phyloP scores from a whole-genome alignment of 2,888 invertebrate species.

The Nomada ferruginata region DNA sequence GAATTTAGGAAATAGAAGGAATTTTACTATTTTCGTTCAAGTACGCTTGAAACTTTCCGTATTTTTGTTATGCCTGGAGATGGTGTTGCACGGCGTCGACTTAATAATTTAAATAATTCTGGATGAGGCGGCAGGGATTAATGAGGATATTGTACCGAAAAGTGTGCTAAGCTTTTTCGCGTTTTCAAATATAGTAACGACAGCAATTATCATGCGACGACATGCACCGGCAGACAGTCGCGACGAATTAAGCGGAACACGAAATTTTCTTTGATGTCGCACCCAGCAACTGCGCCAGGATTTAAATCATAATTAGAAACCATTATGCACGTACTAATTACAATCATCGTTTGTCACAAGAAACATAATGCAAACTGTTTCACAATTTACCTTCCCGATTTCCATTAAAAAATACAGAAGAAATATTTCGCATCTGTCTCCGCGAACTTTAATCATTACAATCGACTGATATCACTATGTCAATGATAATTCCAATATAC shows the following conservation, averaged over 20 bases:
- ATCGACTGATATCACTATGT: too few relatives aligned
- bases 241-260: constrained; percentile 35
- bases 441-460: too few relatives aligned
- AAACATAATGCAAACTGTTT: constrained; percentile 3
- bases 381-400: too few relatives aligned
- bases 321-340: constrained; percentile 27
- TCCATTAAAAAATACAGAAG: too few relatives aligned
- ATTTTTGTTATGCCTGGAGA: neutral
- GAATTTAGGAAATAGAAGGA: neutral
- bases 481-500: too few relatives aligned
- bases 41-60: neutral
- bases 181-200: constrained; percentile 48
- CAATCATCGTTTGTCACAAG: neutral
- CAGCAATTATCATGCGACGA: constrained; percentile 49
- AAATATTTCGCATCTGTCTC: too few relatives aligned
- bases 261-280: constrained; percentile 59
- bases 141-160: constrained; percentile 35
- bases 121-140: constrained; percentile 1
- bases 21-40: neutral
- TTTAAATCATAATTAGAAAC: constrained; percentile 48
- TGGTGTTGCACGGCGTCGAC: neutral
- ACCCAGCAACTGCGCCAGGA: constrained; percentile 29
- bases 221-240: constrained; percentile 27
- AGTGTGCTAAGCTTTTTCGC: constrained; percentile 12
- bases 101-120: constrained; percentile 8